Evolutionary conservation across 2,113 vertebrate genomes (phyloP), one percentile per base, ranked within the genome.

Genomic region (Hippocampus barbouri): DNA sequence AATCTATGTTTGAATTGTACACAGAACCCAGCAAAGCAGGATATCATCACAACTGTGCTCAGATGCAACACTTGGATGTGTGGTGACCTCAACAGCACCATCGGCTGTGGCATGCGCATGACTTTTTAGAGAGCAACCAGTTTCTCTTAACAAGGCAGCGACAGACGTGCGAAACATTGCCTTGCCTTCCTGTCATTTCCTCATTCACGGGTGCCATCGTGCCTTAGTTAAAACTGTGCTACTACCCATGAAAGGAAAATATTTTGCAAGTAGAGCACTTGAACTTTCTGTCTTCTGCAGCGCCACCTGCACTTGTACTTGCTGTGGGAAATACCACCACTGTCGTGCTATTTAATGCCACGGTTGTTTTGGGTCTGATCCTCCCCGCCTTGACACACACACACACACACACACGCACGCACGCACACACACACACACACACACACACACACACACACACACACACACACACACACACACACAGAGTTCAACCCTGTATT

Each of bases 181-280:
- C 47, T 25, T 57, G 56, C n/a, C 9, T n/a, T 25, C 4, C 11
- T 60, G 25, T 8, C 23, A 0, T 59, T 59, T 23, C 23, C 56
- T 59, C 25, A 59, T 14, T 27, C 56, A 59, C 23, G 14, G 6
- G 25, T 59, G 56, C 25, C 15, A 60, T 18, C 1, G 12, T 8
- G 53, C 53, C 53, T 54, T 3, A 3, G 21, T n/a, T 3, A 54
- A 14, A 54, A 8, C 8, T 54, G 53, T 3, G 53, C 21, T n/a
- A 54, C 8, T 20, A 11, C 5, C 15, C 15, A 25, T 34, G 27
- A 60, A 60, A 30, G 27, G 4, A 15, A 12, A 60, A 18, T 60
- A 60, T 34, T 30, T 60, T 18, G 59, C 56, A 60, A 60, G 59
- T 60, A 30, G 5, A 34, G 71, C 82, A 86, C 83, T 80, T 84